Evolutionary conservation across 2,888 invertebrate species (phyloP).

Genomic region (Heliconius ethilla): DNA sequence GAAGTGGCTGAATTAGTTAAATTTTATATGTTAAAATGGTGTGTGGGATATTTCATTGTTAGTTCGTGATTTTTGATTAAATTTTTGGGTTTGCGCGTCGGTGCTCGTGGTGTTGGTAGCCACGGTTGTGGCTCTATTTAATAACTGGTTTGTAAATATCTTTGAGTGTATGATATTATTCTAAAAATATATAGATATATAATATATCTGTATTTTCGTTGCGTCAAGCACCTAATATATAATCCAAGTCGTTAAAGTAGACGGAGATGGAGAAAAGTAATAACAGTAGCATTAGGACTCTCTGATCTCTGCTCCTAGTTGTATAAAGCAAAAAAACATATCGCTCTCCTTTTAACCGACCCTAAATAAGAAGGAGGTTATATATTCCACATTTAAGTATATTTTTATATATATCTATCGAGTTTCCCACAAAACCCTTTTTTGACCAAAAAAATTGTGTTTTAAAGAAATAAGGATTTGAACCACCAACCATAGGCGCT

Average conservation of each 20-base stretch:
- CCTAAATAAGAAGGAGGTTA: background rate
- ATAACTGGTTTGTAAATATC: too few relatives aligned
- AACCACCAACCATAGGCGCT: background rate
- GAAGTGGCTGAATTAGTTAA: background rate
- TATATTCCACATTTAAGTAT: too few relatives aligned
- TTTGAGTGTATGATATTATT: background rate
- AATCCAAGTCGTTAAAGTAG: background rate
- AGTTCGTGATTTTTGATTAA: background rate
- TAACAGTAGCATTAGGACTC: background rate
- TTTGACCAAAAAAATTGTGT: background rate
- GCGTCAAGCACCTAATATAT: background rate
- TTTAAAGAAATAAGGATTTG: background rate
- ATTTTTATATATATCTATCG: too few relatives aligned
- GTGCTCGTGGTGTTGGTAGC: slow-evolving; percentile 54
- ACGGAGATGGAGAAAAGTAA: background rate
- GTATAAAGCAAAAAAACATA: background rate
- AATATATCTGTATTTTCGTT: background rate
- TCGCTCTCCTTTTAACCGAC: background rate
- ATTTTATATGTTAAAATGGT: background rate
- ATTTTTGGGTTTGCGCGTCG: slow-evolving; percentile 56
- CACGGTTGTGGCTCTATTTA: slow-evolving; percentile 45
- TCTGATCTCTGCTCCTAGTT: background rate
- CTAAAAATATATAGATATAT: background rate
- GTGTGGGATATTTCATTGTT: background rate
- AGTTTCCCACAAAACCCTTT: background rate